Conservation (phyloP, 2,888 invertebrate species). For the Netelia melanura region DNA sequence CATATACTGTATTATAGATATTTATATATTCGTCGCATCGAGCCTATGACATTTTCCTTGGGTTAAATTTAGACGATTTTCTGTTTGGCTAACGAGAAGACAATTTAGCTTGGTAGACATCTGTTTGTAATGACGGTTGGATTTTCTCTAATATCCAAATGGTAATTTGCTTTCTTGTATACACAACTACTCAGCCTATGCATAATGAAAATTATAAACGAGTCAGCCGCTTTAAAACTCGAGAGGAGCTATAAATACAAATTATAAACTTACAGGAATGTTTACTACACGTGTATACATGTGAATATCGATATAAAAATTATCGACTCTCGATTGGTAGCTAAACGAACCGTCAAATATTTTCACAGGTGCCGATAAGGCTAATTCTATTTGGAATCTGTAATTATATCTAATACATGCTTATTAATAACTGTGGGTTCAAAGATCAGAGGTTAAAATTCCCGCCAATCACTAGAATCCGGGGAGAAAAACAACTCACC, state of each 20-base stretch:
- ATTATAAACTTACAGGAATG: too few relatives aligned
- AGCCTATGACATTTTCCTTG: conserved; percentile 14
- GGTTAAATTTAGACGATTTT: conserved; percentile 39
- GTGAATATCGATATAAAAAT: background rate
- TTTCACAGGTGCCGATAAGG: background rate
- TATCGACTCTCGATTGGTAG: background rate
- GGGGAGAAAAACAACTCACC: conserved; percentile 72
- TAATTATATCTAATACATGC: conserved; percentile 12
- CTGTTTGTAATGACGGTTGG: conserved; percentile 17
- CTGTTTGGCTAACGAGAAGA: conserved; percentile 23
- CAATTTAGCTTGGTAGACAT: conserved; percentile 6
- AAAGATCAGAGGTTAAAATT: background rate
- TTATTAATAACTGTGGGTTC: background rate
- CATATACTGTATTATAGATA: background rate
- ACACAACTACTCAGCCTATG: background rate
- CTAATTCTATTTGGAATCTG: background rate
- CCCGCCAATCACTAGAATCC: background rate
- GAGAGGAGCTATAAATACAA: too few relatives aligned
- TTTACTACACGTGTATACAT: background rate
- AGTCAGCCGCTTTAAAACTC: too few relatives aligned
- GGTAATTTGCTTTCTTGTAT: background rate
- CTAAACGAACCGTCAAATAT: too few relatives aligned
- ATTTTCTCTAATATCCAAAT: background rate
- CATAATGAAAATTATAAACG: too few relatives aligned
- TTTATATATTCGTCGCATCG: background rate